Evolutionary conservation across 2,113 vertebrate species (phyloP), one percentile per base, ranked within the genome.

Genomic region (Aptenodytes forsteri): DNA sequence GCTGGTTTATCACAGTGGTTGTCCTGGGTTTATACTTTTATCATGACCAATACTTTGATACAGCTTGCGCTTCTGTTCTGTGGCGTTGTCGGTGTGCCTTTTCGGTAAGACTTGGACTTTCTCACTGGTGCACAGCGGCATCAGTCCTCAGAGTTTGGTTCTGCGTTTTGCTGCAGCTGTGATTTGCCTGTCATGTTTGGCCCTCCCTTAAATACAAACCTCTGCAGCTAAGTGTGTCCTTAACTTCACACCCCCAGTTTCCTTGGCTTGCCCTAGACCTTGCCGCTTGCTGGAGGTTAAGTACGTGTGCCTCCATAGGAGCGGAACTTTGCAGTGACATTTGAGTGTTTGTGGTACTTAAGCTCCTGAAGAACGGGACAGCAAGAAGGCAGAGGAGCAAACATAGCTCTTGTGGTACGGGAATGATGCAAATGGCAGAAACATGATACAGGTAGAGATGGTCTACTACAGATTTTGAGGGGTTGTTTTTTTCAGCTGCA

Each of bases 221-320:
- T 59, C 27, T 65, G 54, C 17, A 55, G 7, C 4, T 10, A 46
- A 18, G 14, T 8, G 8, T n/a, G 13, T 30, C 25, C 36, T 71
- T n/a, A 64, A 18, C 15, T 88, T 50, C 56, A 86, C 64, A 38
- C 4, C 8, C 59, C 25, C 2, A 5, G 8, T 40, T 62, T 65
- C 26, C 16, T 58, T 80, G 29, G 44, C 23, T 83, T 5, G 2
- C 8, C 9, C 30, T 56, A 38, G 54, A 42, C 10, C 13, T 87
- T 87, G 22, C 17, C 6, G 3, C n/a, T 76, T 67, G 12, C 30
- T 67, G 52, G 29, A 36, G 8, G 21, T 22, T 49, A 25, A 75
- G 42, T 54, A 22, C 0, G 0, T 11, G 30, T 38, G 12, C 29
- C 10, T 62, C 29, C 10, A 5, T 29, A 67, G 42, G n/a, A 69